Base-by-base conservation (phyloP, 2,113 vertebrate genomes). In the Proteles cristata region DNA sequence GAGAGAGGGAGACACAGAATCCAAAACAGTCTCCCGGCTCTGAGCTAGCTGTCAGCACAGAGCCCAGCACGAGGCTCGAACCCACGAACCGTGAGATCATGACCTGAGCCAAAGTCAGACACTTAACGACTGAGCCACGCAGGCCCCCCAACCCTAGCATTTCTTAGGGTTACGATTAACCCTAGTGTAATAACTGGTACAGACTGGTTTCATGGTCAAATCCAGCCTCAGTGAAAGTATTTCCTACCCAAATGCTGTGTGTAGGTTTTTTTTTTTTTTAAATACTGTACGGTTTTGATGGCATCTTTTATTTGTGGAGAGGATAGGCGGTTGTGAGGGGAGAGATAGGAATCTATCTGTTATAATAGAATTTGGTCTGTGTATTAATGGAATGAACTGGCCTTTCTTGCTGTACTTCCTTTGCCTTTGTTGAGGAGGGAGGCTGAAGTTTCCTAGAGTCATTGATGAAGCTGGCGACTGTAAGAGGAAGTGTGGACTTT, bases 371-470 rank as follows among this genome's bases (percentile, higher is more conserved):
- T 92, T 93, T 76, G 50, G 69, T 76, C 68, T 85, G 74, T 74
- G 88, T 80, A 8, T 91, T 77, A 84, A 68, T 39, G 93, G 55
- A 91, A 55, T 23, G 90, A 88, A 86, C 79, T 82, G 82, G 45
- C 11, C 14, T 66, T 74, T 93, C 31, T 88, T 69, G 71, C 28
- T 89, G n/a, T 87, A 21, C 94, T 97, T 97, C 83, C 92, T 96
- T 86, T 93, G 74, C 80, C 94, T 89, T 96, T 94, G 87, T 48
- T 89, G 33, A 68, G 74, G 50, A 96, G 81, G 50, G 84, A 93
- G 90, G 74, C 88, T 80, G 88, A 90, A 43, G 65, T 93, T 96
- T 95, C 76, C 68, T 50, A 69, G 43, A 23, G 74, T 81, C 76
- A 17, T 74, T 94, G 94, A 73, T 94, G 90, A 86, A 81, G 90